Evolutionary conservation across 1,140 invertebrate genomes (phyloP).

Genomic region (Trichonephila clavata): DNA sequence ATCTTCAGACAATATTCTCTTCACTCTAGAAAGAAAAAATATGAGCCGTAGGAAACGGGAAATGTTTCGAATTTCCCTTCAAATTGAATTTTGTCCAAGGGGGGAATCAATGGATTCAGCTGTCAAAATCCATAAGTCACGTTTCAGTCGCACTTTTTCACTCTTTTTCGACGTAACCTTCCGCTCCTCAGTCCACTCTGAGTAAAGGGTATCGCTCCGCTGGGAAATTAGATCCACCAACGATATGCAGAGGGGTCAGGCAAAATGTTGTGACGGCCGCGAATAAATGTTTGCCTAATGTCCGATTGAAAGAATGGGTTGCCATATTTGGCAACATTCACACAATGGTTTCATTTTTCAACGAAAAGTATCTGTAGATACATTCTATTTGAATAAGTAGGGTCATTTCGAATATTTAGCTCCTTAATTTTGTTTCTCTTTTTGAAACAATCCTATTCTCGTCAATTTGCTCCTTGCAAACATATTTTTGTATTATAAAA

Average conservation of each 20-base stretch:
- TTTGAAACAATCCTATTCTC: too few species aligned
- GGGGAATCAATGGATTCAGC: constrained; percentile 68
- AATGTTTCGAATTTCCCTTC: constrained; percentile 19
- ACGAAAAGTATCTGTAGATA: too few species aligned
- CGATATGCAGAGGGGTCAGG: constrained; percentile 73
- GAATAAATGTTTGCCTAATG: constrained; percentile 75
- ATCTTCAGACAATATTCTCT: background rate
- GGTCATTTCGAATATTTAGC: too few species aligned
- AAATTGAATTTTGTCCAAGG: constrained; percentile 74
- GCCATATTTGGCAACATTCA: constrained; percentile 60
- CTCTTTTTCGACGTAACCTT: constrained; percentile 33
- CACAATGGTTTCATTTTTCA: background rate
- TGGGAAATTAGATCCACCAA: constrained; percentile 73
- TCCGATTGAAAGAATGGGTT: constrained; percentile 25
- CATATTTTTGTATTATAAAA: too few species aligned
- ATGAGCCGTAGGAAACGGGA: background rate
- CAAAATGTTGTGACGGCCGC: constrained; percentile 70
- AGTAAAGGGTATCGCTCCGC: constrained; percentile 73
- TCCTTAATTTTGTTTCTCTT: too few species aligned
- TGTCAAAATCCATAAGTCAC: constrained; percentile 75
- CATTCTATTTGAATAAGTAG: too few species aligned
- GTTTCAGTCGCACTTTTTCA: constrained; percentile 50
- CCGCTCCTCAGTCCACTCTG: constrained; percentile 58
- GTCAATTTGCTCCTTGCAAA: too few species aligned
- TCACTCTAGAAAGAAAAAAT: background rate